Percentiles rank a stretch among this genome's conserved stretches.
Evolutionary conservation across 2,888 invertebrate species (phyloP).

Genomic region (Leptinotarsa tumamoca): DNA sequence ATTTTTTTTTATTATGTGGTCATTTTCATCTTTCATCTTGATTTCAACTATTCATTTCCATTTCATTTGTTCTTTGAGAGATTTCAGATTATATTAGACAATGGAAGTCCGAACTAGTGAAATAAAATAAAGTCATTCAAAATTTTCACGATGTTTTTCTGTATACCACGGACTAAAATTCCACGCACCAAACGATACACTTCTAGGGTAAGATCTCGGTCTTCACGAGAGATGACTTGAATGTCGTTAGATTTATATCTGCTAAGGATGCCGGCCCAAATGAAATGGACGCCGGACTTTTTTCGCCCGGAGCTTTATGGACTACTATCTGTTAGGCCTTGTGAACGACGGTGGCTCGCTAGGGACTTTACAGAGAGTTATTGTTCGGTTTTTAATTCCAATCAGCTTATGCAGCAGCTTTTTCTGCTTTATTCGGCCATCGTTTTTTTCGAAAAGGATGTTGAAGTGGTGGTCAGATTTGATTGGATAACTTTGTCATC

Average conservation of each 20-base stretch:
- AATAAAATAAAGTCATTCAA: too few relatives aligned
- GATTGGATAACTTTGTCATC: not conserved
- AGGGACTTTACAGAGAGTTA: slow-evolving; percentile 33
- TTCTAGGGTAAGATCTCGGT: slow-evolving; percentile 34
- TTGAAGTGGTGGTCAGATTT: not conserved
- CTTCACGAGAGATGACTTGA: slow-evolving; percentile 43
- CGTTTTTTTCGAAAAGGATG: not conserved
- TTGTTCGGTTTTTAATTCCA: slow-evolving; percentile 40
- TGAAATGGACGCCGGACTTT: slow-evolving; percentile 54
- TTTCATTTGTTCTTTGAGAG: too few relatives aligned
- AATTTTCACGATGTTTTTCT: not conserved
- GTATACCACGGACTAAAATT: slow-evolving; percentile 31
- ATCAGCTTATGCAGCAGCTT: slow-evolving; percentile 38
- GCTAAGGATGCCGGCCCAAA: slow-evolving; percentile 52
- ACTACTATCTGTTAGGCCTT: slow-evolving; percentile 41
- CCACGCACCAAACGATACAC: slow-evolving; percentile 23
- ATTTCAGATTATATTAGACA: too few relatives aligned
- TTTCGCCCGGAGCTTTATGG: slow-evolving; percentile 48
- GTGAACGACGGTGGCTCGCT: slow-evolving; percentile 25
- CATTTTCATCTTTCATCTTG: too few relatives aligned
- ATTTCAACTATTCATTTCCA: too few relatives aligned
- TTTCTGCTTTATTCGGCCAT: slow-evolving; percentile 17
- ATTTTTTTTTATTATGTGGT: too few relatives aligned
- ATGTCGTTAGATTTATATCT: slow-evolving; percentile 57
- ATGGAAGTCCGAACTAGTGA: too few relatives aligned